Evolutionary conservation across 2,888 invertebrate species (phyloP).

Genomic region (Disparrhopalites patrizii): DNA sequence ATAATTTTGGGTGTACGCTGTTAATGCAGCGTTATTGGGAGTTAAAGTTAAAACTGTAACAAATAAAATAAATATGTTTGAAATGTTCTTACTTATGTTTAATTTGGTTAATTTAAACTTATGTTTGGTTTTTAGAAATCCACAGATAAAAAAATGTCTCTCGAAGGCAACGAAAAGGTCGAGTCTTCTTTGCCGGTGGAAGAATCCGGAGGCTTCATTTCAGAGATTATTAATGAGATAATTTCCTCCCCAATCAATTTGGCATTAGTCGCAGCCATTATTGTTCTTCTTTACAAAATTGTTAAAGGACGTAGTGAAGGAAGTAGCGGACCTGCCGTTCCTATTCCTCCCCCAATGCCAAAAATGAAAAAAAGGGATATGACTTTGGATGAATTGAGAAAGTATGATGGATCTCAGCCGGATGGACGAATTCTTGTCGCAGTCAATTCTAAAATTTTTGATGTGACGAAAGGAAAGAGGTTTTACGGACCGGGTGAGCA

Average conservation of each 20-base stretch:
- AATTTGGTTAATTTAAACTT: not conserved
- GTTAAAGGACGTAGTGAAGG: slow-evolving; percentile 52
- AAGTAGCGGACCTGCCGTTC: slow-evolving; percentile 34
- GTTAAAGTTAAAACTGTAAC: too few relatives aligned
- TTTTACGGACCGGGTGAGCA: slow-evolving; percentile 89
- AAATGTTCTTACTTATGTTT: too few relatives aligned
- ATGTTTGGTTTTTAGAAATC: not conserved
- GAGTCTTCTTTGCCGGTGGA: slow-evolving; percentile 5
- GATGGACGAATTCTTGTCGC: slow-evolving; percentile 88
- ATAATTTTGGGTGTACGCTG: too few relatives aligned
- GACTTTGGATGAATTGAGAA: slow-evolving; percentile 77
- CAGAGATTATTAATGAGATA: slow-evolving; percentile 28
- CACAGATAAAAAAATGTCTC: slow-evolving; percentile 7
- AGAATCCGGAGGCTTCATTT: slow-evolving; percentile 22
- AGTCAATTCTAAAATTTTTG: slow-evolving; percentile 92
- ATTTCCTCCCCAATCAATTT: slow-evolving; percentile 65
- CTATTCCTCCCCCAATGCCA: slow-evolving; percentile 62
- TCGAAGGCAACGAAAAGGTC: slow-evolving; percentile 13
- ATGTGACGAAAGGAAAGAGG: slow-evolving; percentile 81
- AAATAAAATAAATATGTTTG: too few relatives aligned
- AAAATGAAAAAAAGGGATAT: slow-evolving; percentile 81
- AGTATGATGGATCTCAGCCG: slow-evolving; percentile 78
- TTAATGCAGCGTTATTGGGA: too few relatives aligned
- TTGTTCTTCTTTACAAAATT: slow-evolving; percentile 71
- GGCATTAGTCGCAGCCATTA: slow-evolving; percentile 64